These are phyloP conservation scores for Cryptoblepharus egeriae DNA, from an alignment of 2,797 vertebrate genomes.

Conservation along the genomic window DNA sequence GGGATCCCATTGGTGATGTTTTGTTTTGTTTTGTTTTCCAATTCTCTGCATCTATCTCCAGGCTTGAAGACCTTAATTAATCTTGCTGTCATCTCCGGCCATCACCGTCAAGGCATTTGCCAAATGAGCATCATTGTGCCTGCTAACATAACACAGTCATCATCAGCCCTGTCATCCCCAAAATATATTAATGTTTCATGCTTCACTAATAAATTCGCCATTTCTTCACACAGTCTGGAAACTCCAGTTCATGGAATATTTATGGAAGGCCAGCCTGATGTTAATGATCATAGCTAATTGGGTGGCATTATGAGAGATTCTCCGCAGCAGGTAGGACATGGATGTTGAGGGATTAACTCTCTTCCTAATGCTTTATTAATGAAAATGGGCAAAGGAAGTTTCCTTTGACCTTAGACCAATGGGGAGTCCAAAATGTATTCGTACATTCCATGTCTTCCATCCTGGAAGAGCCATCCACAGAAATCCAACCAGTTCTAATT, in stretches of 20 bases:
- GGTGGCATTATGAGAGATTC: constrained; percentile 2
- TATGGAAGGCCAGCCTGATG: constrained; percentile 63
- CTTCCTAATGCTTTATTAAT: no score
- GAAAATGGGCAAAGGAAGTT: no score
- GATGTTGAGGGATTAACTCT: neutral
- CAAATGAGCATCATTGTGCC: constrained; percentile 66
- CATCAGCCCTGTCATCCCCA: constrained; percentile 65
- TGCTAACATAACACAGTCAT: constrained; percentile 70
- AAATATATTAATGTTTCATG: constrained; percentile 65
- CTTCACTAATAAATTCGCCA: constrained; percentile 70
- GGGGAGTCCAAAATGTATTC: no score
- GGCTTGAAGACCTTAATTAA: constrained; percentile 65
- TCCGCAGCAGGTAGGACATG: accelerated
- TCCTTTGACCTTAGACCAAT: no score
- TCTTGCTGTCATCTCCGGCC: constrained; percentile 65
- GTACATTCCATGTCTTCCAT: no score
- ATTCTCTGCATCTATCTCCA: constrained; percentile 55
- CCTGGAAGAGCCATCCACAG: no score
- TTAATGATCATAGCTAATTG: constrained; percentile 71
- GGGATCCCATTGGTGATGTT: constrained; percentile 46
- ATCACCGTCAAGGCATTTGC: constrained; percentile 56
- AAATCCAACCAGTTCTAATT: no score
- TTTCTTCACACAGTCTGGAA: constrained; percentile 47
- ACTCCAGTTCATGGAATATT: constrained; percentile 64
- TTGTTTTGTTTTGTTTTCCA: no score